A percentile compares a stretch with the other conserved stretches of the same genome.
Conservation (phyloP, 2,888 invertebrate genomes). For the Cremastinae sp. region DNA sequence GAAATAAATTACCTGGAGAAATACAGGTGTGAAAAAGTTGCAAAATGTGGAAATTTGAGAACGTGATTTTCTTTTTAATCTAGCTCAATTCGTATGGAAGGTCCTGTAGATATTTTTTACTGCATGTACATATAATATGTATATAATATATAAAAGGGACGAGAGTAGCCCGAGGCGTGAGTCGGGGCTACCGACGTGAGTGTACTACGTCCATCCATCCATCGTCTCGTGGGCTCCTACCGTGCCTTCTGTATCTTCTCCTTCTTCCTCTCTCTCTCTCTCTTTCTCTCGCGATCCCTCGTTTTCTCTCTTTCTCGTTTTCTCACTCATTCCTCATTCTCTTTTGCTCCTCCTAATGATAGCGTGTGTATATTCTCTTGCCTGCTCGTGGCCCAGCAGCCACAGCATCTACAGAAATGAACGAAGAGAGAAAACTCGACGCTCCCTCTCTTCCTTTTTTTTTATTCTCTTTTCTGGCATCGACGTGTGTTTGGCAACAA, state of each 20-base stretch:
- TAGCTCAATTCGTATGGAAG: conserved; percentile 10
- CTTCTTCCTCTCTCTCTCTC: conserved; percentile 9
- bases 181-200: conserved; percentile 71
- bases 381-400: conserved; percentile 67
- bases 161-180: conserved; percentile 71
- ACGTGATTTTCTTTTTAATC: not conserved
- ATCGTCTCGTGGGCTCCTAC: conserved; percentile 65
- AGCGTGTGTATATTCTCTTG: conserved; percentile 71
- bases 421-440: conserved; percentile 19
- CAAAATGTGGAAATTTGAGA: not conserved
- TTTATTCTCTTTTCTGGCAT: conserved; percentile 12
- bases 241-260: conserved; percentile 59
- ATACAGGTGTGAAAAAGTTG: too few relatives aligned
- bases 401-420: conserved; percentile 55
- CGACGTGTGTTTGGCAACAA: not conserved
- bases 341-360: conserved; percentile 75
- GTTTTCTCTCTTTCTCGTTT: conserved; percentile 18
- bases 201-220: conserved; percentile 70
- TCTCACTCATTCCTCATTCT: conserved; percentile 66
- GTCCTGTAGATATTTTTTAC: conserved; percentile 24
- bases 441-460: conserved; percentile 44
- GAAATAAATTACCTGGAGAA: too few relatives aligned
- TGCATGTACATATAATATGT: conserved; percentile 32
- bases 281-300: conserved; percentile 3
- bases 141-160: conserved; percentile 63